Percentiles rank a stretch among this genome's conserved stretches.
These are phyloP conservation scores for Philopotamus ludificatus DNA, from an alignment of 1,140 invertebrate genomes.

Conservation along the genomic window DNA sequence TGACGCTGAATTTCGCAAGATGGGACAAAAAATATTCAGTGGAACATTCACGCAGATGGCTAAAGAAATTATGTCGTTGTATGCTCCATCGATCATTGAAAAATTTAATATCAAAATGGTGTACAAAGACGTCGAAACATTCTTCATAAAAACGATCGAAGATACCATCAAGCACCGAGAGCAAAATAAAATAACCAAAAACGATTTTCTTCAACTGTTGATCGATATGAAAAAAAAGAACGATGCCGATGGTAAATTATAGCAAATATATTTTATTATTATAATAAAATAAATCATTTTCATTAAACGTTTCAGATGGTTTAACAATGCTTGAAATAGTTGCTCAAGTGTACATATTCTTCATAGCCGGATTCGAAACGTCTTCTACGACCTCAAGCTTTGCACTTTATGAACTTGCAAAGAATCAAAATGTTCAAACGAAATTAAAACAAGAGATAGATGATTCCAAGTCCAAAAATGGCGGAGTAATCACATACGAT, in stretches of 20 bases:
- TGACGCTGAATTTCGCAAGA: conserved; percentile 53
- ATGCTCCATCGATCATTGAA: not conserved
- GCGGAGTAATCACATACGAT: conserved; percentile 55
- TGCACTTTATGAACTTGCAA: conserved; percentile 54
- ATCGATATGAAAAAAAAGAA: conserved; percentile 40
- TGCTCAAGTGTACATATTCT: conserved; percentile 43
- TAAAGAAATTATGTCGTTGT: conserved; percentile 32
- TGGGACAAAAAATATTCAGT: conserved; percentile 48
- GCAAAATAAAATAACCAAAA: conserved; percentile 48
- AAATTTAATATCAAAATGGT: not conserved
- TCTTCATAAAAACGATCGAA: conserved; percentile 44
- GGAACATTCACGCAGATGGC: not conserved
- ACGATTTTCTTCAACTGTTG: conserved; percentile 58
- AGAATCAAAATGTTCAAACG: conserved; percentile 55
- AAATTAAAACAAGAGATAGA: conserved; percentile 43
- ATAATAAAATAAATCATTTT: no score
- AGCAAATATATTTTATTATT: no score
- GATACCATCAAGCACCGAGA: conserved; percentile 50
- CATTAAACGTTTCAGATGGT: no score
- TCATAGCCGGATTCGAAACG: conserved; percentile 46
- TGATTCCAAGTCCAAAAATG: conserved; percentile 45
- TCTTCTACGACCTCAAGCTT: conserved; percentile 47
- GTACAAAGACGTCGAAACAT: conserved; percentile 35
- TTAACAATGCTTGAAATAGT: conserved; percentile 8
- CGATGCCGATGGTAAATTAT: conserved; percentile 1